Percentiles rank a stretch among this genome's conserved stretches.
Conservation (phyloP, 1,140 invertebrate genomes). For the Caenorhabditis latens region DNA sequence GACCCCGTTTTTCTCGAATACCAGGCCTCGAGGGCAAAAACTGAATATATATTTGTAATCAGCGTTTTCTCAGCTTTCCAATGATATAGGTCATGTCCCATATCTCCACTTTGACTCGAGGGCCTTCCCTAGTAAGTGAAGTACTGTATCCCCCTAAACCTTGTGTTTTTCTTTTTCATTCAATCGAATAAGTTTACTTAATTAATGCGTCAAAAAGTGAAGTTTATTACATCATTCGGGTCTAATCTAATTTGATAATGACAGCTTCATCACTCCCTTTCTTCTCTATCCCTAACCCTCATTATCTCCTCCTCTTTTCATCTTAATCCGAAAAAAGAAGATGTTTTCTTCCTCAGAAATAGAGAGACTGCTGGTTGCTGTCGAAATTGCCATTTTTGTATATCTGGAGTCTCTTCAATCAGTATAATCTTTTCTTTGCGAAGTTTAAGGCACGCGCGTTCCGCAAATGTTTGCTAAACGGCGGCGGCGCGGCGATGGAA, state of each 20-base stretch:
- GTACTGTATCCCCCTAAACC: no score
- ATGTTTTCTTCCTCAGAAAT: slow-evolving; percentile 5
- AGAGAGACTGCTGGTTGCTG: neutral
- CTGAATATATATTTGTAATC: no score
- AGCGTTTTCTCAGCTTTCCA: no score
- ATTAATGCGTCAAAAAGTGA: slow-evolving; percentile 20
- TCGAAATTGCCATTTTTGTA: slow-evolving; percentile 53
- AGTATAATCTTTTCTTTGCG: neutral
- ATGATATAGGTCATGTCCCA: no score
- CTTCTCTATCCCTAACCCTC: neutral
- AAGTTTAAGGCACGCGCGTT: slow-evolving; percentile 54
- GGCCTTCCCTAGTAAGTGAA: no score
- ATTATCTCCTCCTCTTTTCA: neutral
- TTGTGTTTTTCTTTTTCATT: no score
- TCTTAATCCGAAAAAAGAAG: neutral
- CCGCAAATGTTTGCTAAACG: slow-evolving; percentile 56
- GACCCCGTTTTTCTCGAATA: no score
- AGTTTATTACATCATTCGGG: neutral
- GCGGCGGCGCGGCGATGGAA: neutral
- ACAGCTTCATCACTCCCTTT: slow-evolving; percentile 34
- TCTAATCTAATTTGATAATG: slow-evolving; percentile 41
- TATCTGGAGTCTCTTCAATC: slow-evolving; percentile 35
- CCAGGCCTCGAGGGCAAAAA: no score
- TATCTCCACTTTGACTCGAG: no score
- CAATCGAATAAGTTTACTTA: neutral